Conservation (phyloP, 2,888 invertebrate species). For the Conops quadrifasciatus region DNA sequence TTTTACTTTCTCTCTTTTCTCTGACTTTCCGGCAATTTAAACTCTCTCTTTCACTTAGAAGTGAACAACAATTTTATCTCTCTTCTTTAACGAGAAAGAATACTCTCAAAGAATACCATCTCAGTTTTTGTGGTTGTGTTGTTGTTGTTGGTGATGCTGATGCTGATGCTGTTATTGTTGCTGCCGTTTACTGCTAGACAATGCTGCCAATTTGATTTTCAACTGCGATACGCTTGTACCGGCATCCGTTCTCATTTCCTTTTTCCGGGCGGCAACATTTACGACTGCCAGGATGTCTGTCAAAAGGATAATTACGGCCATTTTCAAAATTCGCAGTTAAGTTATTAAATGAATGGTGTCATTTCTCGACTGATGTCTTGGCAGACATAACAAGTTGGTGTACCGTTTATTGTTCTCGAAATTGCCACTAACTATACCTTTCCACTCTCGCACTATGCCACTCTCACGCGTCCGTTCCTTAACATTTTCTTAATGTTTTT, state of each 20-base stretch:
- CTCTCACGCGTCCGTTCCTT: background rate
- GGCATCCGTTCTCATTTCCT: slow-evolving; percentile 59
- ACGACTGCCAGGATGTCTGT: slow-evolving; percentile 27
- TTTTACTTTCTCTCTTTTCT: no score
- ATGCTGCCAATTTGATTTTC: slow-evolving; percentile 46
- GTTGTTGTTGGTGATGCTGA: background rate
- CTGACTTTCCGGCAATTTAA: no score
- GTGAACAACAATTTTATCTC: no score
- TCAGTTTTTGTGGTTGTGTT: background rate
- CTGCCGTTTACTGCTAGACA: slow-evolving; percentile 16
- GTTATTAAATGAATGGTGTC: background rate
- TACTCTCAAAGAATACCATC: background rate
- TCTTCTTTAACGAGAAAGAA: no score
- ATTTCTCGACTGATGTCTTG: background rate
- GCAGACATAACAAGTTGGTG: no score
- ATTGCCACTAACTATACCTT: background rate
- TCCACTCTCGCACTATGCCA: background rate
- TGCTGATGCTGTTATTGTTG: slow-evolving; percentile 1
- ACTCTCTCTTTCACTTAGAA: no score
- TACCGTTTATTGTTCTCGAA: background rate
- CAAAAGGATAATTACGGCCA: slow-evolving; percentile 6
- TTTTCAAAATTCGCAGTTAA: slow-evolving; percentile 20
- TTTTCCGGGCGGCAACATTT: slow-evolving; percentile 49
- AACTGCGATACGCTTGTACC: slow-evolving; percentile 45
- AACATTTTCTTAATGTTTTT: background rate